Percentiles rank a stretch among this genome's conserved stretches.
Evolutionary conservation across 2,797 vertebrate genomes (phyloP).

Genomic region (Gymnodraco acuticeps): DNA sequence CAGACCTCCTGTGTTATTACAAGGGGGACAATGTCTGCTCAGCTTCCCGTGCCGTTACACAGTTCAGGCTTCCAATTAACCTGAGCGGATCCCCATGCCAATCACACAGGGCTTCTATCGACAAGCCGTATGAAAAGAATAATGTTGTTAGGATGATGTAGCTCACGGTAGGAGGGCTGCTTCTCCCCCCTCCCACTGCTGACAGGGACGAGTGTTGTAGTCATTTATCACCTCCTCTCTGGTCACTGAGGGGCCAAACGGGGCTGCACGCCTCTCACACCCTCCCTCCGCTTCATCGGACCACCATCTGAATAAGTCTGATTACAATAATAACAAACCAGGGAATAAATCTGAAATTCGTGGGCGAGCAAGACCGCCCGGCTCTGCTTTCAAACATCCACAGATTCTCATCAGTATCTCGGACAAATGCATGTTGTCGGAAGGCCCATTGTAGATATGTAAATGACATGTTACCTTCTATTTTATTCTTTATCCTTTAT

Average conservation of each 20-base stretch:
- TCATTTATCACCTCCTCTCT: slow-evolving; percentile 91
- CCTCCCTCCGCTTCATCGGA: slow-evolving; percentile 76
- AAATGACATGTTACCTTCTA: not conserved
- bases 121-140: slow-evolving; percentile 89
- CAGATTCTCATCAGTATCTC: not conserved
- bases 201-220: slow-evolving; percentile 87
- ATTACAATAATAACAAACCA: slow-evolving; percentile 41
- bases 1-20: slow-evolving; percentile 85
- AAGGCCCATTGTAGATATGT: not conserved
- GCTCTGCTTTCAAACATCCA: slow-evolving; percentile 12
- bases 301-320: slow-evolving; percentile 59
- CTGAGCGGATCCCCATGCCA: slow-evolving; percentile 89
- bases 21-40: slow-evolving; percentile 85
- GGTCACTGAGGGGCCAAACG: slow-evolving; percentile 81
- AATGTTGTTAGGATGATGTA: slow-evolving; percentile 89
- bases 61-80: slow-evolving; percentile 92
- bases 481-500: slow-evolving; percentile 8
- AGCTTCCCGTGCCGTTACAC: slow-evolving; percentile 88
- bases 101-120: slow-evolving; percentile 86
- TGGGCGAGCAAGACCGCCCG: not conserved
- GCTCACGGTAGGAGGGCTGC: slow-evolving; percentile 82
- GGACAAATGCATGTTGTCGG: slow-evolving; percentile 8
- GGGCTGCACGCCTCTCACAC: slow-evolving; percentile 72
- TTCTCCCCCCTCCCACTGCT: slow-evolving; percentile 66
- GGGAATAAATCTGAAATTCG: slow-evolving; percentile 21